Conservation (phyloP, 64 coral and sea anemone genomes). For the Montipora sp. region DNA sequence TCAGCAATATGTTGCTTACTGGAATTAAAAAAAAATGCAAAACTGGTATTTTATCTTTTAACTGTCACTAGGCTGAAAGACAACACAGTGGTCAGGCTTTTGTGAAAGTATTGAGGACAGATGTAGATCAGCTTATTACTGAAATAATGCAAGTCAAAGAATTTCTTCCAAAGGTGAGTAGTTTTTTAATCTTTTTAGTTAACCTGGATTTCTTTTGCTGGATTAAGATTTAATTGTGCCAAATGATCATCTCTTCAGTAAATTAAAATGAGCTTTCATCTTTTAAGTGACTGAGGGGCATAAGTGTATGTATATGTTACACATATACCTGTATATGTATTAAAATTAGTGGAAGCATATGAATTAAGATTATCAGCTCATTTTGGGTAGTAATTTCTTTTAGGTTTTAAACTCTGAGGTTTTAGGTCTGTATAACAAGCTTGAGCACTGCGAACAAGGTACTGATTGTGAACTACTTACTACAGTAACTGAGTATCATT, state of each 20-base stretch:
- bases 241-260: no score
- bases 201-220: no score
- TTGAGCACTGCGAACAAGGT: constrained; percentile 46
- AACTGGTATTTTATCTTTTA: background rate
- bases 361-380: no score
- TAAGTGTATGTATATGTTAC: no score
- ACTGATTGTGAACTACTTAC: background rate
- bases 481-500: no score
- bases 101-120: constrained; percentile 68
- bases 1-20: background rate
- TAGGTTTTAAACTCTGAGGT: constrained; percentile 45
- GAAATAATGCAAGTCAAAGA: constrained; percentile 79
- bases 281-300: no score
- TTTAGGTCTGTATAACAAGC: constrained; percentile 32
- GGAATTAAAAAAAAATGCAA: background rate
- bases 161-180: constrained; percentile 72
- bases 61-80: background rate
- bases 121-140: constrained; percentile 67
- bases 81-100: background rate
- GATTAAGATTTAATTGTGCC: no score
- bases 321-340: no score
- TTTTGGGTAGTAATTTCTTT: background rate
- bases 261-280: no score
- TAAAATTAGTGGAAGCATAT: no score
- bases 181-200: background rate